These are phyloP conservation scores for Echinops telfairi DNA, from an alignment of 2,113 vertebrate genomes.

Conservation along the genomic window DNA sequence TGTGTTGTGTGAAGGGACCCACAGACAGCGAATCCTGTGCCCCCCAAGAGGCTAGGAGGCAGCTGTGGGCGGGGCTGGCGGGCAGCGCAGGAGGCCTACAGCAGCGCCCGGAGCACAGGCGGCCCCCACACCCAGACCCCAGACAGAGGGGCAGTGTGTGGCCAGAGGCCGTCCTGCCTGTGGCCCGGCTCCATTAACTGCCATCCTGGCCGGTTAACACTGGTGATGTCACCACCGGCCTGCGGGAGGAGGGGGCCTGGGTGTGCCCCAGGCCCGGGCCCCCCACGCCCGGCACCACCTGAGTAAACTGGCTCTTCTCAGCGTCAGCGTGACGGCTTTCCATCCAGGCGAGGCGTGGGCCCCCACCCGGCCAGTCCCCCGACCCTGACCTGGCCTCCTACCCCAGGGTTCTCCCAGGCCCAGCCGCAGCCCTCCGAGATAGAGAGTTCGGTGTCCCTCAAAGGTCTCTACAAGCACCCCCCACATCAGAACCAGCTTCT, in stretches of 20 bases:
- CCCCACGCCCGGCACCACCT: slow-evolving; percentile 58
- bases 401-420: neutral
- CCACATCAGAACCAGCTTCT: neutral
- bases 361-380: neutral
- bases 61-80: too few species aligned
- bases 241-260: neutral
- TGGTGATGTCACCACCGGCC: slow-evolving; percentile 62
- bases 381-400: neutral
- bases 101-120: neutral
- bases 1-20: too few species aligned
- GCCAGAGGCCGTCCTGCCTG: neutral
- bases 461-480: neutral
- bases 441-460: neutral
- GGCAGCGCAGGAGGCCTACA: too few species aligned
- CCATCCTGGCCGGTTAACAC: slow-evolving; percentile 52
- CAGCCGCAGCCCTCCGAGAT: neutral
- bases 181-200: slow-evolving; percentile 67
- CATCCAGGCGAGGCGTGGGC: neutral
- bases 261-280: slow-evolving; percentile 3
- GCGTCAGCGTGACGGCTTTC: neutral
- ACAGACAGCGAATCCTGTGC: neutral
- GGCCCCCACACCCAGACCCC: slow-evolving; percentile 36
- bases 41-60: neutral
- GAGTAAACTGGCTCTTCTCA: slow-evolving; percentile 51
- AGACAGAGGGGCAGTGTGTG: slow-evolving; percentile 73